A percentile compares a stretch with the other conserved stretches of the same genome.
Conservation (phyloP, 2,113 vertebrate genomes). For the Mormoops blainvillei region DNA sequence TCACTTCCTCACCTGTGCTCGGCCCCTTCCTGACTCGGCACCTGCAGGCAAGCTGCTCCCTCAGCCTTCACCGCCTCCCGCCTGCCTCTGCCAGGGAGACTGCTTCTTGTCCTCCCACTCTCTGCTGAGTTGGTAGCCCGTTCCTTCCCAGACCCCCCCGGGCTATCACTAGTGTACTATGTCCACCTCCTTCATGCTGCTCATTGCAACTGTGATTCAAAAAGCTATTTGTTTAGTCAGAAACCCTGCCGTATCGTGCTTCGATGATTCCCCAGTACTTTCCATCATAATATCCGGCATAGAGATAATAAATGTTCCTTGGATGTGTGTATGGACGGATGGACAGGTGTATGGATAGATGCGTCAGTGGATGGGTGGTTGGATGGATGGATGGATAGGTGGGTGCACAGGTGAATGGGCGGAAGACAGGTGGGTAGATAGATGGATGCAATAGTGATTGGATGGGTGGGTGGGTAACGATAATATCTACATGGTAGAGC, state of each 20-base stretch:
- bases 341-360: background rate
- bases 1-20: background rate
- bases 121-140: accelerated
- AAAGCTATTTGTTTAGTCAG: background rate
- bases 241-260: background rate
- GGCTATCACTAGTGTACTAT: accelerated
- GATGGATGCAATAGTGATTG: background rate
- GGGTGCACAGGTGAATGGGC: background rate
- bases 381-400: background rate
- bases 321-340: background rate
- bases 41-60: accelerated
- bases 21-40: background rate
- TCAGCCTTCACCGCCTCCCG: background rate
- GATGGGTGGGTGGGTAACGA: background rate
- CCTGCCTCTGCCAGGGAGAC: background rate
- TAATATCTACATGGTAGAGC: background rate
- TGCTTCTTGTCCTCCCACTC: background rate
- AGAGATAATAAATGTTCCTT: background rate
- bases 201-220: background rate
- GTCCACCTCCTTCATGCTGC: background rate
- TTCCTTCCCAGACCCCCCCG: background rate
- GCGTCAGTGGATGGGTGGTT: background rate
- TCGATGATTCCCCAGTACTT: background rate
- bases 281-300: background rate
- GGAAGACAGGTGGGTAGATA: background rate